Percentiles rank a stretch among this genome's conserved stretches.
Conservation (phyloP, 2,113 vertebrate species). For the Sapajus apella region DNA sequence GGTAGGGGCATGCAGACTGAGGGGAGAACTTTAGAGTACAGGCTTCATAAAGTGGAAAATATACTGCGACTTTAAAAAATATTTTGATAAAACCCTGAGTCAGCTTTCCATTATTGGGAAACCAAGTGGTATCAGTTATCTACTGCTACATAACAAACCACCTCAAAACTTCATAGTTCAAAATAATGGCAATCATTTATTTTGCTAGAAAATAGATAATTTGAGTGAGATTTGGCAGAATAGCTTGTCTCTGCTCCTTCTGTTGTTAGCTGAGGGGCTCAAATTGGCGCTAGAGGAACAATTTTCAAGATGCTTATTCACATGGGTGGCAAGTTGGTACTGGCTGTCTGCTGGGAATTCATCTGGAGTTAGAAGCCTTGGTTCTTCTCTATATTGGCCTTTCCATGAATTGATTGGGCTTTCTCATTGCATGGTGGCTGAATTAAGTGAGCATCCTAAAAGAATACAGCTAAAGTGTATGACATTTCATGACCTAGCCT, state of each 20-base stretch:
- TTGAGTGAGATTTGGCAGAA: neutral
- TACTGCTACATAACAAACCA: neutral
- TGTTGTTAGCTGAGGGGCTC: neutral
- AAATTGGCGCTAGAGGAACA: neutral
- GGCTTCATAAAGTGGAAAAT: neutral
- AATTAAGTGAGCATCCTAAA: neutral
- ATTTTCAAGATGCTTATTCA: constrained; percentile 27
- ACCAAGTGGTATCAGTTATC: neutral
- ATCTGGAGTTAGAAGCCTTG: neutral
- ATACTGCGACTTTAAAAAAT: neutral
- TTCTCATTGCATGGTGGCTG: neutral
- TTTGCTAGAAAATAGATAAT: neutral
- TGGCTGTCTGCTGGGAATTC: neutral
- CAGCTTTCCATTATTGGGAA: constrained; percentile 5
- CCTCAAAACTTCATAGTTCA: constrained; percentile 2
- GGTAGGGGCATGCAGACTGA: neutral
- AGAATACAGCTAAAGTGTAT: neutral
- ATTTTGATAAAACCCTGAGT: constrained; percentile 19
- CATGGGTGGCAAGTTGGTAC: neutral
- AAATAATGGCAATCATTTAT: neutral
- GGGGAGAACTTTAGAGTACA: neutral
- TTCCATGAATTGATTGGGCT: neutral
- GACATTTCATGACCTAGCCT: neutral
- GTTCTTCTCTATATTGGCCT: neutral
- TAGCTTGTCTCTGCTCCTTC: neutral